These are phyloP conservation scores for Pseudanteris insignis DNA, from an alignment of 2,888 invertebrate species.

Conservation along the genomic window DNA sequence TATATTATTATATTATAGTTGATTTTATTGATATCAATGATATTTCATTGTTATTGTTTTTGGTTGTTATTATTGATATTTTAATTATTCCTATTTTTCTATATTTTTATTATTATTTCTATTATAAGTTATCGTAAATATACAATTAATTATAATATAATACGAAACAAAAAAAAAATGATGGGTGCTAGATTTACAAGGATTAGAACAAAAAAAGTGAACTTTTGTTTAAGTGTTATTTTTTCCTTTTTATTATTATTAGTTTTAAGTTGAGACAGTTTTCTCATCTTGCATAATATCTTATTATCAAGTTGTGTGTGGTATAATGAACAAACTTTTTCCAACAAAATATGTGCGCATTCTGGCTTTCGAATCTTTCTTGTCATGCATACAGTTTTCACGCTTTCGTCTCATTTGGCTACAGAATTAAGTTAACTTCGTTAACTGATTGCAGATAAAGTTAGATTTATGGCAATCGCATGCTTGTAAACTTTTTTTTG, in stretches of 20 bases:
- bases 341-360: slow-evolving; percentile 35
- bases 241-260: slow-evolving; percentile 14
- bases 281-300: slow-evolving; percentile 28
- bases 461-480: slow-evolving; percentile 6
- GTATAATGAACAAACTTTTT: slow-evolving; percentile 35
- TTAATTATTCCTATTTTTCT: too few species aligned
- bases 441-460: slow-evolving; percentile 5
- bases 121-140: too few species aligned
- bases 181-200: too few species aligned
- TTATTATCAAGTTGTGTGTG: slow-evolving; percentile 28
- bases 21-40: too few species aligned
- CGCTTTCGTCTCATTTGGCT: slow-evolving; percentile 34
- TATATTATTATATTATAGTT: too few species aligned
- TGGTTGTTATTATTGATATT: too few species aligned
- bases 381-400: slow-evolving; percentile 39
- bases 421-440: slow-evolving; percentile 13
- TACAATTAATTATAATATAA: not conserved
- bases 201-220: too few species aligned
- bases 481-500: not conserved
- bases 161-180: not conserved
- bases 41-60: too few species aligned
- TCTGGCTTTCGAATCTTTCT: slow-evolving; percentile 41
- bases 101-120: too few species aligned
- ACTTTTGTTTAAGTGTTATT: too few species aligned
- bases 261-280: slow-evolving; percentile 14